These are phyloP conservation scores for Camelus dromedarius DNA, from an alignment of 2,113 vertebrate species.

Conservation along the genomic window DNA sequence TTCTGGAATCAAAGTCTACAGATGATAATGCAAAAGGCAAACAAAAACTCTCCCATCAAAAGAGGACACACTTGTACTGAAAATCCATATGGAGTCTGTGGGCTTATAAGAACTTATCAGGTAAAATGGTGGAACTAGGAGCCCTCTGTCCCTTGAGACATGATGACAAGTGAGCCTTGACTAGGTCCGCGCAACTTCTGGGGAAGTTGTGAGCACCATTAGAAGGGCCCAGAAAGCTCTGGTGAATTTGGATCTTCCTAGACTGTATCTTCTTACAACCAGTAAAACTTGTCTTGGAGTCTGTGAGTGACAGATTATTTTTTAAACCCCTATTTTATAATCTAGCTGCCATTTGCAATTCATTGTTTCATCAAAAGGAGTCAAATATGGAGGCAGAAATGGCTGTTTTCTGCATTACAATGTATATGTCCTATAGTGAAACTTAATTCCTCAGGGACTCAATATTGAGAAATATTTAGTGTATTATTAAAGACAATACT, in stretches of 20 bases:
- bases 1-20: conserved; percentile 20
- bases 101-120: not conserved
- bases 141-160: not conserved
- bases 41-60: not conserved
- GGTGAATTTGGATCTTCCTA: not conserved
- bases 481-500: not conserved
- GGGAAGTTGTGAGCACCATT: not conserved
- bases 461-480: conserved; percentile 4
- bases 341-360: not conserved
- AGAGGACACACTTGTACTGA: not conserved
- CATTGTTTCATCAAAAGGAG: not conserved
- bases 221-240: not conserved
- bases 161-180: not conserved
- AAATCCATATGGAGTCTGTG: not conserved
- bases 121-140: not conserved
- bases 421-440: not conserved
- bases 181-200: not conserved
- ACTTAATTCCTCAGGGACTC: not conserved
- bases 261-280: not conserved
- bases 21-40: not conserved
- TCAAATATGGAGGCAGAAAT: not conserved
- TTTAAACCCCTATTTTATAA: not conserved
- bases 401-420: not conserved
- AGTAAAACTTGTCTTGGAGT: not conserved
- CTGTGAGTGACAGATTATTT: not conserved